These are phyloP conservation scores for Amazona guildingii DNA, from an alignment of 2,113 vertebrate genomes.

Conservation along the genomic window DNA sequence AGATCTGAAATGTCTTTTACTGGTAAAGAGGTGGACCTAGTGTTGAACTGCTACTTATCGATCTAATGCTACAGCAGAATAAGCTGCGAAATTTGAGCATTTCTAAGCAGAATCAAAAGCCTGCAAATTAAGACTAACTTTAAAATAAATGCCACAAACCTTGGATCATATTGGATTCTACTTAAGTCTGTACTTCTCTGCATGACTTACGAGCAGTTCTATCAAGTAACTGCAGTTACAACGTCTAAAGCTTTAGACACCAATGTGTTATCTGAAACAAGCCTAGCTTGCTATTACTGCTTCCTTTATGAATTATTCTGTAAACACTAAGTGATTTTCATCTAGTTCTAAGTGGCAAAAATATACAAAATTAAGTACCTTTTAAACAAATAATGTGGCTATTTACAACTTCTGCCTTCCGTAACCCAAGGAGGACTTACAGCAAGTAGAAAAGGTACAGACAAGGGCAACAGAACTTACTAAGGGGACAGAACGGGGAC, in stretches of 20 bases:
- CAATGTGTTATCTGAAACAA: not conserved
- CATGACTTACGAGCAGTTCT: not conserved
- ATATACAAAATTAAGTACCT: not conserved
- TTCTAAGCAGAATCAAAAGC: not conserved
- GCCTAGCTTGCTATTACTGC: not conserved
- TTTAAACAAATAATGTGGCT: not conserved
- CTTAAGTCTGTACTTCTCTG: not conserved
- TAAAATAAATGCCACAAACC: not conserved
- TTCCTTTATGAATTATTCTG: not conserved
- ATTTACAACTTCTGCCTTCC: not conserved
- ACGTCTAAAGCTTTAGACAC: not conserved
- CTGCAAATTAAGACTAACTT: not conserved
- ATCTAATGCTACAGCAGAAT: not conserved
- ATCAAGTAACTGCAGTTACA: not conserved
- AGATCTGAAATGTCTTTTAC: not conserved
- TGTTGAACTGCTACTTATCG: not conserved
- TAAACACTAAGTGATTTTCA: not conserved
- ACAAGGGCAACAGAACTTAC: not conserved
- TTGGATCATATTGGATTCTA: not conserved
- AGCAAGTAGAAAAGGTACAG: not conserved
- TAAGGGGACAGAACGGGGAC: not conserved
- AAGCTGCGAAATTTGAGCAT: not conserved
- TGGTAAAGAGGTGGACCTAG: not conserved
- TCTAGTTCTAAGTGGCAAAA: not conserved
- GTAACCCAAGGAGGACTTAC: not conserved